Evolutionary conservation across 2,113 vertebrate genomes (phyloP), one percentile per base, ranked within the genome.

Genomic region (Pyrgilauda ruficollis): DNA sequence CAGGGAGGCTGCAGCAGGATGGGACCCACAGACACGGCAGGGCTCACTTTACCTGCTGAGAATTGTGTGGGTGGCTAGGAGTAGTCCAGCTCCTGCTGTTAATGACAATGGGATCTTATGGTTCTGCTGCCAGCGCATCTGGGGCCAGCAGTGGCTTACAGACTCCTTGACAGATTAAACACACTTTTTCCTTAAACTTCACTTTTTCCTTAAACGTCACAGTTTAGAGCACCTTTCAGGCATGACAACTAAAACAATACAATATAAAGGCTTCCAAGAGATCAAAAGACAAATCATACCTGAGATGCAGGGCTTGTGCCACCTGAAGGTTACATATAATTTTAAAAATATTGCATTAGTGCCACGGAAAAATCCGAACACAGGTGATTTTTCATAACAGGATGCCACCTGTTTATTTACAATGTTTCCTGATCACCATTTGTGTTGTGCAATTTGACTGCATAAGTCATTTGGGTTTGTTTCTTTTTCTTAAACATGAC

Each of bases 31-130:
- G 30, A 10, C 59, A 33, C 0, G 0, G 31, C 0, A 4, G 35
- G 41, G 11, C 35, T 44, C 33, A 8, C 0, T 8, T 31, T 6
- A 13, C 18, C 64, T 62, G 39, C 28, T 55, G 68, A 50, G n/a
- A 12, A 16, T 4, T 16, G 2, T 13, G 7, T 0, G 3, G 5
- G 14, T 5, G 2, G 10, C 7, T 9, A 3, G 69, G 37, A 67
- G 52, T 15, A 46, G 22, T 13, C 19, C 39, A 83, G 47, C 31
- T 74, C 23, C 43, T 4, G 2, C 24, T 70, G 0, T 3, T 17
- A 35, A 16, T 37, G 46, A 43, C 64, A 73, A 26, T 1, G 10
- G 14, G 23, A 56, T 35, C 50, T 37, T 26, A 12, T 1, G 3
- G 22, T 33, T 81, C 84, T 63, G 37, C 52, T 43, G 39, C 44